Percentiles rank a stretch among this genome's conserved stretches.
Conservation (phyloP, 2,797 vertebrate genomes). For the Mallotus villosus region DNA sequence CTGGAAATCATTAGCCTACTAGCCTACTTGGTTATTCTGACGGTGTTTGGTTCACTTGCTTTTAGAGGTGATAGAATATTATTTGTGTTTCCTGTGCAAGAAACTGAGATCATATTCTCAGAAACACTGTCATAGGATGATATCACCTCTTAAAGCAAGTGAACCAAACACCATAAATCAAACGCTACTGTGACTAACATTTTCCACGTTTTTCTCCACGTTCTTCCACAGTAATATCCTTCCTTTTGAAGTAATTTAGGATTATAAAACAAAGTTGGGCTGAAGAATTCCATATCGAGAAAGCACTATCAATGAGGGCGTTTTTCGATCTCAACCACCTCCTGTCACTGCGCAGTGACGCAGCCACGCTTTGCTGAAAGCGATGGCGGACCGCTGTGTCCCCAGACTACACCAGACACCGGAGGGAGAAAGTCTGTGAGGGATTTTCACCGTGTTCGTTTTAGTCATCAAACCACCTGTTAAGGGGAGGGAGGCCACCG, state of each 20-base stretch:
- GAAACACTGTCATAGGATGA: conserved; percentile 4
- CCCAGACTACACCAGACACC: conserved; percentile 62
- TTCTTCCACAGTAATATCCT: too few relatives aligned
- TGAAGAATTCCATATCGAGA: too few relatives aligned
- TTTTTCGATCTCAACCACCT: conserved; percentile 17
- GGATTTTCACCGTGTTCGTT: conserved; percentile 35
- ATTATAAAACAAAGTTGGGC: background rate
- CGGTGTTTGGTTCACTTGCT: too few relatives aligned
- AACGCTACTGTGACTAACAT: background rate
- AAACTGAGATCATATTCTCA: background rate
- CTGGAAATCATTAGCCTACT: too few relatives aligned
- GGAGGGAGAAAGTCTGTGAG: conserved; percentile 69
- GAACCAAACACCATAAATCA: background rate
- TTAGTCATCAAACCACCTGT: conserved; percentile 51
- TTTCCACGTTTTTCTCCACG: too few relatives aligned
- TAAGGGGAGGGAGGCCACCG: conserved; percentile 33
- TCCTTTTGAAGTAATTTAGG: too few relatives aligned
- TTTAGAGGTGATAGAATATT: too few relatives aligned
- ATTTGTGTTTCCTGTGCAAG: too few relatives aligned
- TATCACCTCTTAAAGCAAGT: conserved; percentile 1
- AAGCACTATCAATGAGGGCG: background rate
- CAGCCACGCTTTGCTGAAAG: conserved; percentile 63
- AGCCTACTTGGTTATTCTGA: too few relatives aligned
- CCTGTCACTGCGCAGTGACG: conserved; percentile 66
- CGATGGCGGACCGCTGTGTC: conserved; percentile 69